These are phyloP conservation scores for Clamator glandarius DNA, from an alignment of 2,797 vertebrate genomes.

Conservation along the genomic window DNA sequence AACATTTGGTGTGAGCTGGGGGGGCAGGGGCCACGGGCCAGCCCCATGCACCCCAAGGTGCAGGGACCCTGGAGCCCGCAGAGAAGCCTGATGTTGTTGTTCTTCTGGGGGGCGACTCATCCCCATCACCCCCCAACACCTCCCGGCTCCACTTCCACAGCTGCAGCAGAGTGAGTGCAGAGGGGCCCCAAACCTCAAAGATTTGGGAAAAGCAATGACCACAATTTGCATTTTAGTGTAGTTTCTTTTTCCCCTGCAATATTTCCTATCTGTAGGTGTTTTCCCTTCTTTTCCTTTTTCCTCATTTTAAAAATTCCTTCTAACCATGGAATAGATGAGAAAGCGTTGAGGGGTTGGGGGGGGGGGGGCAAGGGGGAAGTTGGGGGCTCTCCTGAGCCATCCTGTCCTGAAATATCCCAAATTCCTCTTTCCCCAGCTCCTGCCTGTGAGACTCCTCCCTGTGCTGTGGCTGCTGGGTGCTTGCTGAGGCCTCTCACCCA, in stretches of 20 bases:
- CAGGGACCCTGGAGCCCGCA: background rate
- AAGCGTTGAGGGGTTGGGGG: no score
- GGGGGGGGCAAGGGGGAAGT: rapidly evolving
- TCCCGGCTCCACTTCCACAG: background rate
- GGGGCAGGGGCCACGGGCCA: background rate
- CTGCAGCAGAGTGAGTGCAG: background rate
- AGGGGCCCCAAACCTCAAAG: background rate
- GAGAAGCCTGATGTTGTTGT: background rate
- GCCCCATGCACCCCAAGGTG: background rate
- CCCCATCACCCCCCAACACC: no score
- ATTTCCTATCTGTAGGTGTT: background rate
- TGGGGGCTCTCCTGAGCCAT: background rate
- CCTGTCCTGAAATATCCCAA: background rate
- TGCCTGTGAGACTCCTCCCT: background rate
- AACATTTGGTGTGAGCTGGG: background rate
- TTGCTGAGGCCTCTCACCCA: background rate
- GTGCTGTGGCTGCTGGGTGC: background rate
- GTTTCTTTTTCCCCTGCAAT: background rate
- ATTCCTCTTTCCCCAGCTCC: background rate
- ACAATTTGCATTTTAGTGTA: background rate
- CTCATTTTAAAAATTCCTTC: background rate
- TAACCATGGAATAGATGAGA: background rate
- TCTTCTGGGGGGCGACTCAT: rapidly evolving
- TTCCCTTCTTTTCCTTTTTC: background rate
- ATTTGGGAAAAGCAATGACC: background rate